Evolutionary conservation across 2,797 vertebrate genomes (phyloP), one percentile per base, ranked within the genome.

Genomic region (Lepus townsendii): DNA sequence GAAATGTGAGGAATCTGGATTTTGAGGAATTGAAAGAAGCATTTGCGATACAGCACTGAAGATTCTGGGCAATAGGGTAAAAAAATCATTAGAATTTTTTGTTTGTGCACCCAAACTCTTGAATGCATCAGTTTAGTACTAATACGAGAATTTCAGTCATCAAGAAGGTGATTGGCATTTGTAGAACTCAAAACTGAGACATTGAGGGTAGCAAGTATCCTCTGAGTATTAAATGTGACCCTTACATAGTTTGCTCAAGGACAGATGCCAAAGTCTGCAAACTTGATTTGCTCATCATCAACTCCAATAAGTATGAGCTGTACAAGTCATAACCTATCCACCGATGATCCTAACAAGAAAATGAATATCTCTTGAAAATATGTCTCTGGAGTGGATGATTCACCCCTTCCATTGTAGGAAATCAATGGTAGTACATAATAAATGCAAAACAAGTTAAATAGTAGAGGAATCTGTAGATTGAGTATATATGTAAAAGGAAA

Each of bases 201-300:
- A 5, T 4, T 54, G 69, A 66, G 38, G 78, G 62, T 27, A 82
- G n/a, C 24, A 80, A 91, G 3, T 76, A 73, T 80, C 80, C 35
- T 83, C 17, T 90, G 66, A 88, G 35, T 66, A 76, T 72, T 90
- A 85, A 78, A 91, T 90, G 20, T 69, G 11, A 79, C 30, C 65
- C 66, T 35, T 38, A 57, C 7, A 62, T 6, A 75, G 2, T 47
- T n/a, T 77, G 2, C n/a, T 94, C 54, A 93, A 76, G 78, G 79
- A 93, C 83, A 91, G 71, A 65, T 80, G 89, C 38, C 75, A 57
- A 63, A 76, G 52, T 73, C 0, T 0, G 19, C 16, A 91, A 77
- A 69, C 16, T 50, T 2, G 1, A 42, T 71, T 60, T 54, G 14
- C 42, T 87, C 52, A 84, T 90, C 26, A 77, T 66, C 42, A 66